Evolutionary conservation across 2,113 vertebrate genomes (phyloP).

Genomic region (Gorsachius goisagi): DNA sequence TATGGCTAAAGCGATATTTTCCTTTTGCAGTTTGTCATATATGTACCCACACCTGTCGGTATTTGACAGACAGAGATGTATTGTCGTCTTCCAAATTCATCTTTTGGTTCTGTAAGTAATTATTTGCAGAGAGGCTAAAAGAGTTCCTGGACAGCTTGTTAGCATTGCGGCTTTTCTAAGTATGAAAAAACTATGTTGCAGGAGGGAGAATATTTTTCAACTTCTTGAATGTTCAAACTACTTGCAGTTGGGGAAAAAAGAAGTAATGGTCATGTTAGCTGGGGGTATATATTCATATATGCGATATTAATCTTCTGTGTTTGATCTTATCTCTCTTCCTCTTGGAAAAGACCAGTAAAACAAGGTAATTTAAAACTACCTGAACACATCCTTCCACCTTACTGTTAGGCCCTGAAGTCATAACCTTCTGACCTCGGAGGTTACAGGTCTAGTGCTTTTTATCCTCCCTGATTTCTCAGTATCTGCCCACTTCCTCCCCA

Average conservation of each 20-base stretch:
- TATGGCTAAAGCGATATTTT: background rate
- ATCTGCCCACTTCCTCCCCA: slow-evolving; percentile 78
- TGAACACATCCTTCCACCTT: slow-evolving; percentile 79
- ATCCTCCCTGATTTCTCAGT: slow-evolving; percentile 76
- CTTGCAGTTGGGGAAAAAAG: background rate
- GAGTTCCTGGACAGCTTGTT: background rate
- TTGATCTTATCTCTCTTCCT: slow-evolving; percentile 69
- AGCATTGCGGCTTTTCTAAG: background rate
- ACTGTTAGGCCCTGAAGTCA: slow-evolving; percentile 73
- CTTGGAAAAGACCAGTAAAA: slow-evolving; percentile 62
- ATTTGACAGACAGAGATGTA: background rate
- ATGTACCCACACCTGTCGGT: background rate
- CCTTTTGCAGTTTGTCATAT: background rate
- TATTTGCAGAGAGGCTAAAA: background rate
- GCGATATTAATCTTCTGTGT: slow-evolving; percentile 3
- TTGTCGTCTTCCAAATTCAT: background rate
- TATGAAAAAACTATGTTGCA: background rate
- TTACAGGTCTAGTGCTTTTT: slow-evolving; percentile 80
- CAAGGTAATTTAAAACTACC: slow-evolving; percentile 78
- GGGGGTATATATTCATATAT: background rate
- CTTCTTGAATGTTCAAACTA: background rate
- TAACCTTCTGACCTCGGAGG: slow-evolving; percentile 81
- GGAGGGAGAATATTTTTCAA: background rate
- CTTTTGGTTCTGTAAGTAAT: background rate
- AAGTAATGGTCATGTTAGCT: background rate